These are phyloP conservation scores for Sylvia borin DNA, from an alignment of 2,797 vertebrate genomes.

Conservation along the genomic window DNA sequence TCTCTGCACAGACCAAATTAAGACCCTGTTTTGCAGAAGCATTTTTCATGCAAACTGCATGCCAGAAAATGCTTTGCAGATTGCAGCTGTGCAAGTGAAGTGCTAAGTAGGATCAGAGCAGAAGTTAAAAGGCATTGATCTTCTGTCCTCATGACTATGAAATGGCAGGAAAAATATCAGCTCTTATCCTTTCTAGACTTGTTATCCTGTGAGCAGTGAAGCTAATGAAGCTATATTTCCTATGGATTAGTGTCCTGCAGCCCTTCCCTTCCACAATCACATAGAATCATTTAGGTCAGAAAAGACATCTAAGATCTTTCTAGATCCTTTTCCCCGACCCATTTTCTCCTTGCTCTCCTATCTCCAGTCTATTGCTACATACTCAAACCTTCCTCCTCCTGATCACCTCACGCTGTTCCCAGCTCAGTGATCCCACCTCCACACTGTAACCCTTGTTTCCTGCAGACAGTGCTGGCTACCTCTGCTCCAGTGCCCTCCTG, in stretches of 20 bases:
- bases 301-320: background rate
- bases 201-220: background rate
- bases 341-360: background rate
- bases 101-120: background rate
- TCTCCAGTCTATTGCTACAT: background rate
- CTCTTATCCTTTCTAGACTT: background rate
- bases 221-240: background rate
- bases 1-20: conserved; percentile 29
- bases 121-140: conserved; percentile 25
- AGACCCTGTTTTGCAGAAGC: background rate
- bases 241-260: background rate
- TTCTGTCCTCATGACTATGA: background rate
- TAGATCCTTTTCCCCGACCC: background rate
- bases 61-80: conserved; percentile 19
- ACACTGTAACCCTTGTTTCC: background rate
- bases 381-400: background rate
- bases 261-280: background rate
- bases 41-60: conserved; percentile 6
- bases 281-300: background rate
- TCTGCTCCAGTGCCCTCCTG: background rate
- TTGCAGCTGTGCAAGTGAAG: conserved; percentile 5
- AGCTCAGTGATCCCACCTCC: background rate
- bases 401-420: background rate
- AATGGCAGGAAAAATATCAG: conserved; percentile 5
- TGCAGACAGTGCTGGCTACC: background rate